These are phyloP conservation scores for Trissolcus japonicus DNA, from an alignment of 2,888 invertebrate genomes.

Conservation along the genomic window DNA sequence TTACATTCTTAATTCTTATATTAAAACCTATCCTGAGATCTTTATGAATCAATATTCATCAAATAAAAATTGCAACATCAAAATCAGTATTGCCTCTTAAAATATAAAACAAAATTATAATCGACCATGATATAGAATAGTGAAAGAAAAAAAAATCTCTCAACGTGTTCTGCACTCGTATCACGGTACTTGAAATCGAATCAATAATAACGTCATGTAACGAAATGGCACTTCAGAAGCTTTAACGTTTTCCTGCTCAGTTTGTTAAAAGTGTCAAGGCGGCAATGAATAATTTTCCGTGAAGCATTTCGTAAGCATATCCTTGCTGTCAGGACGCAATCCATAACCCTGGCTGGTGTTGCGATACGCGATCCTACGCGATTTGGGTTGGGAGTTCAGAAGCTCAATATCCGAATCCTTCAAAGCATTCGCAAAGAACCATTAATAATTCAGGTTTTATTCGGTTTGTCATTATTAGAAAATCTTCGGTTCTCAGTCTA, in stretches of 20 bases:
- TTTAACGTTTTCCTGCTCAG: slow-evolving; percentile 39
- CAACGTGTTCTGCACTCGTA: slow-evolving; percentile 30
- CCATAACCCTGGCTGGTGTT: slow-evolving; percentile 44
- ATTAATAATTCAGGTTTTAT: slow-evolving; percentile 25
- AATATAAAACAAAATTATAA: no score
- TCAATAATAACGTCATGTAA: slow-evolving; percentile 45
- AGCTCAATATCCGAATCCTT: slow-evolving; percentile 30
- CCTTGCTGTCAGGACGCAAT: slow-evolving; percentile 45
- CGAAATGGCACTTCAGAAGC: slow-evolving; percentile 36
- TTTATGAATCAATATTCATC: no score
- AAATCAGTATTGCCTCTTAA: no score
- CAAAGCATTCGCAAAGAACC: slow-evolving; percentile 24
- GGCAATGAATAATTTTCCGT: slow-evolving; percentile 54
- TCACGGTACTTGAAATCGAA: slow-evolving; percentile 44
- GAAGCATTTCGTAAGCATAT: slow-evolving; percentile 48
- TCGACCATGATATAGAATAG: background rate
- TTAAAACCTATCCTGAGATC: no score
- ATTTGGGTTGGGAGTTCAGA: slow-evolving; percentile 5
- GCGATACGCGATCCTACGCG: slow-evolving; percentile 35
- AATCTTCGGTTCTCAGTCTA: background rate
- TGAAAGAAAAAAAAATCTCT: slow-evolving; percentile 15
- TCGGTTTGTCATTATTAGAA: slow-evolving; percentile 8
- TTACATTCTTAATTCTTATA: no score
- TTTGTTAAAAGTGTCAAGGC: slow-evolving; percentile 51
- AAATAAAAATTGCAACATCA: no score